Percentiles rank a stretch among this genome's conserved stretches.
Conservation (phyloP, 2,113 vertebrate genomes). For the Falcunculus frontatus region DNA sequence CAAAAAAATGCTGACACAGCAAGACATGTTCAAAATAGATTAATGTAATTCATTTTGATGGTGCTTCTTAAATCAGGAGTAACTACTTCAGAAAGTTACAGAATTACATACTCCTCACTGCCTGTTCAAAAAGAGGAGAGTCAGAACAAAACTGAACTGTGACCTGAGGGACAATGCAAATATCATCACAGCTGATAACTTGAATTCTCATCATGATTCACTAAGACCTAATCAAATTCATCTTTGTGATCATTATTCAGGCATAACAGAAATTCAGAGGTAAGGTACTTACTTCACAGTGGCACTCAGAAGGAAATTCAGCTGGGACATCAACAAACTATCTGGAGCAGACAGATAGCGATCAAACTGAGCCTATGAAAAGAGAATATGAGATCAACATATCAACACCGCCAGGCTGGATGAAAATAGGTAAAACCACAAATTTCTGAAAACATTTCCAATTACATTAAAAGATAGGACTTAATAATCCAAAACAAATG, state of each 20-base stretch:
- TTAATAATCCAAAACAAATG: not conserved
- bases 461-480: not conserved
- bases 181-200: not conserved
- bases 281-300: constrained; percentile 89
- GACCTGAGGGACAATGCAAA: not conserved
- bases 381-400: not conserved
- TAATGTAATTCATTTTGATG: not conserved
- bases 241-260: not conserved
- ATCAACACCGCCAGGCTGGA: not conserved
- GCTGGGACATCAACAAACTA: constrained; percentile 88
- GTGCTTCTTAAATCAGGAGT: not conserved
- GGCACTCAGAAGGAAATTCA: constrained; percentile 93
- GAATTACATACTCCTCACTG: not conserved
- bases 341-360: constrained; percentile 93
- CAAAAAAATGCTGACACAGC: not conserved
- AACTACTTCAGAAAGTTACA: not conserved
- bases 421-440: not conserved
- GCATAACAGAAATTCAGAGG: not conserved
- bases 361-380: constrained; percentile 88
- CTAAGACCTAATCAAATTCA: not conserved
- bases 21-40: not conserved
- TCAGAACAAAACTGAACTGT: not conserved
- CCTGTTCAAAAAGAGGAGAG: not conserved
- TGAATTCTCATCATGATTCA: not conserved
- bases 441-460: not conserved